These are phyloP conservation scores for Brachypalpus laphriformis DNA, from an alignment of 2,888 invertebrate species.

Conservation along the genomic window DNA sequence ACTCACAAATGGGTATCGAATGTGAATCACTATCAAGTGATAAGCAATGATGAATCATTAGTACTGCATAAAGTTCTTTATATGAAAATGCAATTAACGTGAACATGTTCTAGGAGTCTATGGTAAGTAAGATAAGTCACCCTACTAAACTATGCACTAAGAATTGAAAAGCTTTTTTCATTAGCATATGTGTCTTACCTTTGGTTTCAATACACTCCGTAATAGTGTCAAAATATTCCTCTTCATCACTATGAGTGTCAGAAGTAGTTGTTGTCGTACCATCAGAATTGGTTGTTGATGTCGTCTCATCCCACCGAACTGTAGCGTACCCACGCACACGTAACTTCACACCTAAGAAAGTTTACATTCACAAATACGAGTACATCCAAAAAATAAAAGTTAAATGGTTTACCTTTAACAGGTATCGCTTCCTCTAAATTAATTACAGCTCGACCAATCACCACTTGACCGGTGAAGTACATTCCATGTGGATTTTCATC, in stretches of 20 bases:
- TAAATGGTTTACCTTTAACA: constrained; percentile 67
- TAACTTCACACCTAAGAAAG: constrained; percentile 34
- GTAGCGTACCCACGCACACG: constrained; percentile 41
- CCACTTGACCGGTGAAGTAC: constrained; percentile 79
- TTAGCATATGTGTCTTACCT: constrained; percentile 6
- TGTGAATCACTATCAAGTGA: no score
- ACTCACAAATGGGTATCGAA: no score
- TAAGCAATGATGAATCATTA: no score
- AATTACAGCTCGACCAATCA: constrained; percentile 74
- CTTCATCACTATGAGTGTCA: constrained; percentile 37
- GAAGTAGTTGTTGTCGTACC: not conserved
- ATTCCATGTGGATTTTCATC: constrained; percentile 78
- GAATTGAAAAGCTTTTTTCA: no score
- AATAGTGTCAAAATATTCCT: constrained; percentile 40
- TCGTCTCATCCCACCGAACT: constrained; percentile 45
- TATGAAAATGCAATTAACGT: no score
- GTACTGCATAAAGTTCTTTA: no score
- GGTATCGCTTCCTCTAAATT: constrained; percentile 73
- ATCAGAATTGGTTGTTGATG: constrained; percentile 5
- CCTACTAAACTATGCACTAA: no score
- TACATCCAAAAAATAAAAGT: not conserved
- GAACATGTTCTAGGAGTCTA: no score
- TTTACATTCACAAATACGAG: not conserved
- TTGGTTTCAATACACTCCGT: constrained; percentile 50
- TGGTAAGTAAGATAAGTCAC: no score